Evolutionary conservation across 30 jellyfish, hydroid and myxozoan genomes (phyloP), one percentile per base, ranked within the genome.

Genomic region (Hydra vulgaris): DNA sequence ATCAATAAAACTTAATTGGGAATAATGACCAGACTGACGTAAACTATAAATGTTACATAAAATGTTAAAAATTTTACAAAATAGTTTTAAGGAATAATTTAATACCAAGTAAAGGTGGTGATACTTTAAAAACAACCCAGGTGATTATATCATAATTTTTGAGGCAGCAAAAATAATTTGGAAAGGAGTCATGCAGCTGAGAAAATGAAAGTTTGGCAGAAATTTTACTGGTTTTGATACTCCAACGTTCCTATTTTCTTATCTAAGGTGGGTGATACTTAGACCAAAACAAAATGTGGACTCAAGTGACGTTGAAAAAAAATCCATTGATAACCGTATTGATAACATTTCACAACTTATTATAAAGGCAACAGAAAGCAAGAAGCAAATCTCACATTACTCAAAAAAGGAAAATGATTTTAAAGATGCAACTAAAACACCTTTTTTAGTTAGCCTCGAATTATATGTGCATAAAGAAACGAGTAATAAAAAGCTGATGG

Each of bases 141-240:
- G 74, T 52, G 56, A 53, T 12, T 83, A 27, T 66, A n/a, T 1
- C 69, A 23, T 18, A 19, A 76, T 83, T 56, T 76, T 24, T 67
- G 27, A 76, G 24, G 88, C 89, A 16, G 86, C 88, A n/a, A 81
- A 72, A 25, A n/a, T 72, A 12, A 66, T 81, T 70, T 54, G 85
- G 18, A 52, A 53, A 61, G 85, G 17, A 18, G 72, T 81, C 77
- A 0, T 81, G 21, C 72, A 70, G 21, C 86, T 69, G 54, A 72
- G 79, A 78, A 16, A 66, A 27, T 78, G 86, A 83, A 18, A 27
- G 23, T 78, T 78, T 78, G 54, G 54, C 12, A 83, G 86, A 23
- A 21, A 79, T 56, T 55, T 79, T n/a, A 25, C 79, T 54, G 86
- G 86, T 18, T 79, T 79, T 56, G 56, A 66, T 18, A 17, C 70